Percentiles rank a stretch among this genome's conserved stretches.
Conservation (phyloP, 1,140 invertebrate genomes). For the Nasonia longicornis region DNA sequence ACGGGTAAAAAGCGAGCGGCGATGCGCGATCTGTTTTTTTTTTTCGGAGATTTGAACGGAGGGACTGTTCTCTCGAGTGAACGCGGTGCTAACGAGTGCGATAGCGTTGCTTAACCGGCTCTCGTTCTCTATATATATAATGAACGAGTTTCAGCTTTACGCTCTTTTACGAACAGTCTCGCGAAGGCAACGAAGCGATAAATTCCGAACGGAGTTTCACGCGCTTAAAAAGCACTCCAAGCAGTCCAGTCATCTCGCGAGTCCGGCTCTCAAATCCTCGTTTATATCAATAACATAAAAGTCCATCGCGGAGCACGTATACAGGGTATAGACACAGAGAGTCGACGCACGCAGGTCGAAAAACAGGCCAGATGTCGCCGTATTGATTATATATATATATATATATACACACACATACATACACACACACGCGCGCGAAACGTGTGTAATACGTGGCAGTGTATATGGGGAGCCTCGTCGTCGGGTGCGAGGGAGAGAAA, state of each 20-base stretch:
- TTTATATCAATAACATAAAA: slow-evolving; percentile 1
- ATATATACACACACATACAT: too few relatives aligned
- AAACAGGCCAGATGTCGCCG: slow-evolving; percentile 37
- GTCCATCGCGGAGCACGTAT: neutral
- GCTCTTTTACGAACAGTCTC: too few relatives aligned
- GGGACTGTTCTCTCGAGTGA: too few relatives aligned
- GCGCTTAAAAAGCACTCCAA: neutral
- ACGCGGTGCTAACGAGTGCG: too few relatives aligned
- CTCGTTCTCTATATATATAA: too few relatives aligned
- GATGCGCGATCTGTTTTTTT: neutral
- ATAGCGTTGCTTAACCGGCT: too few relatives aligned
- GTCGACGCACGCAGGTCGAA: neutral
- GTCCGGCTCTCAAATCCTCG: neutral
- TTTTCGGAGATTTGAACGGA: too few relatives aligned
- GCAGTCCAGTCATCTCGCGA: too few relatives aligned
- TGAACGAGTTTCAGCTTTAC: too few relatives aligned
- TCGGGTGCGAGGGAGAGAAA: neutral
- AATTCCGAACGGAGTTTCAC: neutral
- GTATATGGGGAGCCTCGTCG: neutral
- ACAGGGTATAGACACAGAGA: neutral
- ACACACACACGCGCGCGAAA: neutral
- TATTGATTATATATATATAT: slow-evolving; percentile 25
- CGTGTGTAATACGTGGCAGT: slow-evolving; percentile 17
- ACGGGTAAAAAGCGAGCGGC: neutral
- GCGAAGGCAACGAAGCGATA: neutral